Conservation (phyloP, 2,888 invertebrate genomes). For the Scelioninae gen. 2 region DNA sequence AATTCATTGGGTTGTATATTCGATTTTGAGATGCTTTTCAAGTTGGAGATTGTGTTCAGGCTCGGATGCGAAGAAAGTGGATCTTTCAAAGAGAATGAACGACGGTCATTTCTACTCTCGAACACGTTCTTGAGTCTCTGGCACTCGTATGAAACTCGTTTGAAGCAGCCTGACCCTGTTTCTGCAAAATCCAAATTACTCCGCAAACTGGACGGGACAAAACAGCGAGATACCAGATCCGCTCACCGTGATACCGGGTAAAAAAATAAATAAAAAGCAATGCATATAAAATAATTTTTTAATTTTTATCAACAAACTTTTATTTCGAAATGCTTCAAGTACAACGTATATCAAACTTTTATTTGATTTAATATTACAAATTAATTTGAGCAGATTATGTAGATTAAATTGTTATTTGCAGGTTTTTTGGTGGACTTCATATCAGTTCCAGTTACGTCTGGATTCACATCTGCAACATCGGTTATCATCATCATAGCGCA, state of each 20-base stretch:
- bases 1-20: slow-evolving; percentile 32
- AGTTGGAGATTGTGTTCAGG: slow-evolving; percentile 39
- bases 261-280: slow-evolving; percentile 19
- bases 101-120: slow-evolving; percentile 57
- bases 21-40: slow-evolving; percentile 46
- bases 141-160: slow-evolving; percentile 57
- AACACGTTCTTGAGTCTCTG: slow-evolving; percentile 56
- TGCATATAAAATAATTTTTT: too few relatives aligned
- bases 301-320: too few relatives aligned
- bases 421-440: slow-evolving; percentile 91
- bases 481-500: slow-evolving; percentile 86
- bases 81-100: slow-evolving; percentile 52
- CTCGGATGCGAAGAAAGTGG: slow-evolving; percentile 41
- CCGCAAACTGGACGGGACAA: slow-evolving; percentile 39
- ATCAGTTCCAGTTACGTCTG: slow-evolving; percentile 87
- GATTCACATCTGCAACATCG: slow-evolving; percentile 90
- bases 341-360: too few relatives aligned
- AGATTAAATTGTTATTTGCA: too few relatives aligned
- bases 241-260: slow-evolving; percentile 11
- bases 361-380: too few relatives aligned
- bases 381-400: too few relatives aligned
- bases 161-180: slow-evolving; percentile 54
- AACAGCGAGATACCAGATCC: slow-evolving; percentile 32
- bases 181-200: slow-evolving; percentile 51
- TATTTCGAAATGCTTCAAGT: too few relatives aligned